Conservation (phyloP, 2,113 vertebrate genomes). For the Muscicapa adusta region DNA sequence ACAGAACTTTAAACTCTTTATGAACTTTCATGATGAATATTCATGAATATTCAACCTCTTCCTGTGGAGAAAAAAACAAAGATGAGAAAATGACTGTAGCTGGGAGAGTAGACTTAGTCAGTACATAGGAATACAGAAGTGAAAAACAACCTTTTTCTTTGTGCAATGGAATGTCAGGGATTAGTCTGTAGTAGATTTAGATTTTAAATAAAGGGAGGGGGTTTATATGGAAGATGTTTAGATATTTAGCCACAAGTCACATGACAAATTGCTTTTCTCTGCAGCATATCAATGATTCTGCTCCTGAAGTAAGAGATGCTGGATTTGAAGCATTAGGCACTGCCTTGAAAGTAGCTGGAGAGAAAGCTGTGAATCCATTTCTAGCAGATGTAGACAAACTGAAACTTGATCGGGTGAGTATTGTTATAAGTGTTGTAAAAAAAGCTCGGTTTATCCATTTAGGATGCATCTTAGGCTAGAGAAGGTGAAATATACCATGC, state of each 20-base stretch:
- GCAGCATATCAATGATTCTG: conserved; percentile 97
- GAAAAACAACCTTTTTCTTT: not conserved
- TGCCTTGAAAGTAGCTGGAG: conserved; percentile 93
- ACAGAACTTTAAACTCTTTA: not conserved
- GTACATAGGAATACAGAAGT: not conserved
- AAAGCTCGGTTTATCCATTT: not conserved
- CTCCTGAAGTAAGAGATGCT: conserved; percentile 93
- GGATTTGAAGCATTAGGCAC: conserved; percentile 95
- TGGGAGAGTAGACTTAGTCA: not conserved
- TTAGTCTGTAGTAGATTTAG: not conserved
- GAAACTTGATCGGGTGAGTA: conserved; percentile 90
- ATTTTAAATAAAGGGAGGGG: not conserved
- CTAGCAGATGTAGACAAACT: conserved; percentile 93
- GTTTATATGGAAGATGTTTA: not conserved
- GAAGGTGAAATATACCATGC: not conserved
- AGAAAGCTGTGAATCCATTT: conserved; percentile 94
- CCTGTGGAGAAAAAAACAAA: not conserved
- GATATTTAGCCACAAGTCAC: not conserved
- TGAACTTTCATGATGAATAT: not conserved
- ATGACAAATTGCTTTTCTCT: not conserved
- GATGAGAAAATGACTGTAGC: not conserved
- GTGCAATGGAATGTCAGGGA: not conserved
- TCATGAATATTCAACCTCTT: not conserved
- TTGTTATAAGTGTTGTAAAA: not conserved
- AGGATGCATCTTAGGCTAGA: not conserved